Percentiles rank a stretch among this genome's conserved stretches.
Evolutionary conservation across 2,888 invertebrate species (phyloP).

Genomic region (Scaptomyza tumidula): DNA sequence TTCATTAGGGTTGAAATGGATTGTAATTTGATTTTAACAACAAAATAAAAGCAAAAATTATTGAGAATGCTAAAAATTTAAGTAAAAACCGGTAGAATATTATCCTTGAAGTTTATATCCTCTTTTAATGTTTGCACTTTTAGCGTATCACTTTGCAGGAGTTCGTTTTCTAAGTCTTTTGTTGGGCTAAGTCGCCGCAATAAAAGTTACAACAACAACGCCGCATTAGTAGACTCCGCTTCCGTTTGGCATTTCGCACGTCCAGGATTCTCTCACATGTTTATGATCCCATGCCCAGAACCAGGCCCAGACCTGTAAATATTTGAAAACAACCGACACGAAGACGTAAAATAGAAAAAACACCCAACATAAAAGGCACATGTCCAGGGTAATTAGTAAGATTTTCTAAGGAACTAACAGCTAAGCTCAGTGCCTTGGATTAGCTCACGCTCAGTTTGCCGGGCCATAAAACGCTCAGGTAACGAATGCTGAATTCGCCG

Average conservation of each 20-base stretch:
- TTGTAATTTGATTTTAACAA: too few species aligned
- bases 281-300: slow-evolving; percentile 23
- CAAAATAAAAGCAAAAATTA: too few species aligned
- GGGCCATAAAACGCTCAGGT: slow-evolving; percentile 33
- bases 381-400: slow-evolving; percentile 55
- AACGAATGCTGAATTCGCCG: slow-evolving; percentile 49
- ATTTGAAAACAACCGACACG: slow-evolving; percentile 47
- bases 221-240: slow-evolving; percentile 51
- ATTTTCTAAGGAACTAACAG: slow-evolving; percentile 53
- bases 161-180: slow-evolving; percentile 58
- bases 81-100: too few species aligned
- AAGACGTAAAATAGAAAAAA: slow-evolving; percentile 23
- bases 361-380: slow-evolving; percentile 52
- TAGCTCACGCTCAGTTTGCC: slow-evolving; percentile 42
- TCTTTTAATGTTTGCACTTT: slow-evolving; percentile 4
- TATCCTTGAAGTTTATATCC: too few species aligned
- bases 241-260: slow-evolving; percentile 66
- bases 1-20: too few species aligned
- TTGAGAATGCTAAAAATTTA: too few species aligned
- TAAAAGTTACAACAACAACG: slow-evolving; percentile 20
- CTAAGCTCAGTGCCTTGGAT: slow-evolving; percentile 52
- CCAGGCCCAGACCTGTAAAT: slow-evolving; percentile 40
- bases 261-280: slow-evolving; percentile 33
- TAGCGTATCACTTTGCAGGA: slow-evolving; percentile 16
- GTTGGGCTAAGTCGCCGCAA: slow-evolving; percentile 28